These are phyloP conservation scores for Anseranas semipalmata DNA, from an alignment of 2,113 vertebrate species.

Conservation along the genomic window DNA sequence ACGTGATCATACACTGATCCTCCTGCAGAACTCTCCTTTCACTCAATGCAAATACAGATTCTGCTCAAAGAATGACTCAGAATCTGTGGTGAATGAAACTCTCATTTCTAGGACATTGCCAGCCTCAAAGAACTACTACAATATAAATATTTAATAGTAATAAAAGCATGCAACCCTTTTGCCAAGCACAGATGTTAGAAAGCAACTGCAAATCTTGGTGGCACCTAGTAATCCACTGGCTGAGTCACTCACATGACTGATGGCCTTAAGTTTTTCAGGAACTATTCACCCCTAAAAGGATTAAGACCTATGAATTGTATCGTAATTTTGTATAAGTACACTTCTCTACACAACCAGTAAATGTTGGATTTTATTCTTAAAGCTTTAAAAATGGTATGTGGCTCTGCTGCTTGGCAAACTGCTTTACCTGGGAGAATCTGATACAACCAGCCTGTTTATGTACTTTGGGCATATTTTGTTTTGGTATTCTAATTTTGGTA, in stretches of 20 bases:
- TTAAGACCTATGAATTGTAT: not conserved
- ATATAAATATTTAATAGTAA: slow-evolving; percentile 57
- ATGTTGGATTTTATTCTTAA: not conserved
- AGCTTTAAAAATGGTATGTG: not conserved
- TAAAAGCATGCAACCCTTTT: slow-evolving; percentile 27
- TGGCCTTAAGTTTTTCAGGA: slow-evolving; percentile 10
- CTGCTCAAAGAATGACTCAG: not conserved
- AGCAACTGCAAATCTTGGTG: slow-evolving; percentile 44
- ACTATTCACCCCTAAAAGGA: not conserved
- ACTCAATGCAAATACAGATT: not conserved
- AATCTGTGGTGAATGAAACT: slow-evolving; percentile 37
- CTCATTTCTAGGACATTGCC: slow-evolving; percentile 19
- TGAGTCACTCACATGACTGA: slow-evolving; percentile 4
- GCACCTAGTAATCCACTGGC: slow-evolving; percentile 5
- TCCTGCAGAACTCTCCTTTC: not conserved
- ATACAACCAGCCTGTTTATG: not conserved
- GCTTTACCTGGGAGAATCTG: not conserved
- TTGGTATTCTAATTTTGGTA: not conserved
- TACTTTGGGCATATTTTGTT: not conserved
- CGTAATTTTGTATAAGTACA: not conserved
- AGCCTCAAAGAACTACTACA: slow-evolving; percentile 43
- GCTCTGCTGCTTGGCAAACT: not conserved
- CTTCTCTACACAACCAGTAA: not conserved
- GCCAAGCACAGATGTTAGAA: slow-evolving; percentile 50
- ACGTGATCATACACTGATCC: not conserved